Percentiles rank a stretch among this genome's conserved stretches.
Conservation (phyloP, 2,113 vertebrate genomes). For the Circaetus cinerascens region DNA sequence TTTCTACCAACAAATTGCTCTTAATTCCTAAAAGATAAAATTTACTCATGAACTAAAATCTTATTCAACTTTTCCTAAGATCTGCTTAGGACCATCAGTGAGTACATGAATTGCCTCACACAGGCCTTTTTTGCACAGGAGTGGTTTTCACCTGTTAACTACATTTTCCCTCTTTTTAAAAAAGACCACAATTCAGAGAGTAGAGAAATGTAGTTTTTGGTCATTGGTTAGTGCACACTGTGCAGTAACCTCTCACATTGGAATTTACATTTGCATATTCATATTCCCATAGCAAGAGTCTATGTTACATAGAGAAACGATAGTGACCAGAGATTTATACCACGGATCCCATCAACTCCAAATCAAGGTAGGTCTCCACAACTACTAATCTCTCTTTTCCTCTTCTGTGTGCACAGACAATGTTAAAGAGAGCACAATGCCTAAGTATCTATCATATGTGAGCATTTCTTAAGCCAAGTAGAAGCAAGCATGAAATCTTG, state of each 20-base stretch:
- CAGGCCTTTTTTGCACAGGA: not conserved
- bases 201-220: not conserved
- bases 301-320: not conserved
- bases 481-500: not conserved
- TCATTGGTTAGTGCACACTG: not conserved
- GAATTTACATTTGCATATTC: conserved; percentile 46
- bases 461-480: not conserved
- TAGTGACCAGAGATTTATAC: not conserved
- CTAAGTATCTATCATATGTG: not conserved
- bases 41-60: not conserved
- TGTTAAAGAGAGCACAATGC: not conserved
- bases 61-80: not conserved
- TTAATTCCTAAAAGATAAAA: not conserved
- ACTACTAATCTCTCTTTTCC: not conserved
- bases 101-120: not conserved
- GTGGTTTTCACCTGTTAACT: not conserved
- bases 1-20: not conserved
- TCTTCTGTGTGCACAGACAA: not conserved
- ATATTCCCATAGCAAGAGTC: not conserved
- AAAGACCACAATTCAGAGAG: not conserved
- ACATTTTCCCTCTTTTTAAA: not conserved
- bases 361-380: not conserved
- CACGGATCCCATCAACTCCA: not conserved
- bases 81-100: not conserved
- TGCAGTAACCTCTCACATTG: not conserved